Conservation (phyloP, 1,140 invertebrate genomes). For the Macrotrachela quadricornifera region DNA sequence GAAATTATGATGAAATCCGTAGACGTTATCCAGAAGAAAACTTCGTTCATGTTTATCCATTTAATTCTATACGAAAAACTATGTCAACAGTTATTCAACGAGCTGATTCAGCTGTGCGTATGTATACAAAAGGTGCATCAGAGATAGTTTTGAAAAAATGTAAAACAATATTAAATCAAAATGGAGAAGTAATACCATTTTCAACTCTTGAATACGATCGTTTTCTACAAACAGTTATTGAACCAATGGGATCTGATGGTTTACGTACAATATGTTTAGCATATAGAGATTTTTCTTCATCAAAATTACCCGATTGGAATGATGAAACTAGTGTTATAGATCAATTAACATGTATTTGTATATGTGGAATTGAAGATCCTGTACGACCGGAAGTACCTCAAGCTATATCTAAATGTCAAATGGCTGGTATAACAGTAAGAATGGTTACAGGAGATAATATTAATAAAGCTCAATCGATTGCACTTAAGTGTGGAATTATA, state of each 20-base stretch:
- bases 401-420: slow-evolving; percentile 78
- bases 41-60: slow-evolving; percentile 77
- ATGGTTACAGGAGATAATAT: slow-evolving; percentile 99
- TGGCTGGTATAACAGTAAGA: slow-evolving; percentile 91
- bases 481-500: slow-evolving; percentile 85
- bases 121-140: slow-evolving; percentile 94
- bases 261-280: slow-evolving; percentile 72
- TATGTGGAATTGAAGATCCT: slow-evolving; percentile 96
- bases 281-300: slow-evolving; percentile 22
- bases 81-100: slow-evolving; percentile 82
- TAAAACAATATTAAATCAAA: neutral
- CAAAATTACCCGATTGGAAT: slow-evolving; percentile 46
- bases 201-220: slow-evolving; percentile 72
- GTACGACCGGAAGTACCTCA: slow-evolving; percentile 90
- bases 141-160: slow-evolving; percentile 96
- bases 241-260: slow-evolving; percentile 95
- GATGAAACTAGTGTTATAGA: slow-evolving; percentile 61
- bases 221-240: slow-evolving; percentile 78
- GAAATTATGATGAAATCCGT: slow-evolving; percentile 71
- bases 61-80: slow-evolving; percentile 92
- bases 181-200: slow-evolving; percentile 34
- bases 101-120: slow-evolving; percentile 39
- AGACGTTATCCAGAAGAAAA: slow-evolving; percentile 70
- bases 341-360: slow-evolving; percentile 71
- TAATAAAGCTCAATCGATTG: slow-evolving; percentile 91